Conservation (phyloP, 2,113 vertebrate species). For the Cnemophilus loriae region DNA sequence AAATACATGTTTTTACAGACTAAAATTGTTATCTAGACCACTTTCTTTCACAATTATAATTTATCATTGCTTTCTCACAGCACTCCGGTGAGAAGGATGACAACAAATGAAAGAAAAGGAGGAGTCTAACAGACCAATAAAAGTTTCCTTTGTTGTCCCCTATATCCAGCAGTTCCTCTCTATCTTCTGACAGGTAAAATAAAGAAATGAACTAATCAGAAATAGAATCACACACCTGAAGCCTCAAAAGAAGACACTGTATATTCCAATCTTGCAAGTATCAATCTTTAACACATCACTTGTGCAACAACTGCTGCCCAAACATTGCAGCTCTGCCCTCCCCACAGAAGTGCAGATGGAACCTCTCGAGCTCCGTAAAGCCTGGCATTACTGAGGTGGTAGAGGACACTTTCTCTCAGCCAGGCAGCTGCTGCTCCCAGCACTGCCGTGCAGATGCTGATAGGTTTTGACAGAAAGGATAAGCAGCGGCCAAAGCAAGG, state of each 20-base stretch:
- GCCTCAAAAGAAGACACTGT: neutral
- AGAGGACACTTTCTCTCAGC: neutral
- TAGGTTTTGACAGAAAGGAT: neutral
- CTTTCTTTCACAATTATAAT: neutral
- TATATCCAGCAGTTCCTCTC: neutral
- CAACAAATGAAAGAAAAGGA: neutral
- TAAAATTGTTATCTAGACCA: neutral
- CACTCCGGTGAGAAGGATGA: neutral
- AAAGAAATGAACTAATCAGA: neutral
- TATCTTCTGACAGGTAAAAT: neutral
- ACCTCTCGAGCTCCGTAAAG: neutral
- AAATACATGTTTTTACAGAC: neutral
- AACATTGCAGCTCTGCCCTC: neutral
- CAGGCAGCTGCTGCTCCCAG: neutral
- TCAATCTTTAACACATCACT: neutral
- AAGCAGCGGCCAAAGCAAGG: neutral
- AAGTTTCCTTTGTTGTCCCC: neutral
- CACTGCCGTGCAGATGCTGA: neutral
- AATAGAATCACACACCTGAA: neutral
- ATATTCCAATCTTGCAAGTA: neutral
- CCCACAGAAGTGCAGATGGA: neutral
- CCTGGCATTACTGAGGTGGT: neutral
- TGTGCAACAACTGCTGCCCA: neutral
- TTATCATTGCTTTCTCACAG: neutral
- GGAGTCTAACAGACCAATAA: neutral